phyloP scores from a whole-genome alignment of 2,797 vertebrate genomes.

The Petrocephalus sullivani region DNA sequence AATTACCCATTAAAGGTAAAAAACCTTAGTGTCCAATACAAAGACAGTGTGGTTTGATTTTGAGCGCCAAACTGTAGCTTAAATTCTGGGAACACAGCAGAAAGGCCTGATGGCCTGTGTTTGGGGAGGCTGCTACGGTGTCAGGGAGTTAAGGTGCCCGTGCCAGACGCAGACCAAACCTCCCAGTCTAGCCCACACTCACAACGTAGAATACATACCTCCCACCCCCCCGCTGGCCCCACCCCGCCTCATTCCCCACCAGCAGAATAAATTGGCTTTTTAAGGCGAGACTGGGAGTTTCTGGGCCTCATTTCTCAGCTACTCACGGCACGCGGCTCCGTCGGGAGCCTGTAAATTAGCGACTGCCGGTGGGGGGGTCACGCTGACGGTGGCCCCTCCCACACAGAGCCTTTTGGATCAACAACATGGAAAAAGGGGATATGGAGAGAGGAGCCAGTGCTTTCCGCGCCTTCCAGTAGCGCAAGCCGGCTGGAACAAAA shows the following conservation, averaged over 20 bases:
- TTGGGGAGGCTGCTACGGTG: background rate
- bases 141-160: background rate
- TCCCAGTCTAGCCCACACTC: background rate
- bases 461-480: background rate
- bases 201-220: background rate
- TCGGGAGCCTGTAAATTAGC: background rate
- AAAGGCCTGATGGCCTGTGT: background rate
- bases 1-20: background rate
- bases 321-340: background rate
- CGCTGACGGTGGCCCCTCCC: background rate
- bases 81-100: background rate
- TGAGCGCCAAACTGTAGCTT: background rate
- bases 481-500: background rate
- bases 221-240: background rate
- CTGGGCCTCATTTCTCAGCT: background rate
- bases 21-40: background rate
- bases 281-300: background rate
- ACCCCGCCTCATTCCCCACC: background rate
- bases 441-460: background rate
- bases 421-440: background rate
- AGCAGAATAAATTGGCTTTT: background rate
- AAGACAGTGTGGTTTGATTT: background rate
- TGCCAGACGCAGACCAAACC: background rate
- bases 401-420: background rate
- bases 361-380: background rate